Percentiles rank a stretch among this genome's conserved stretches.
Evolutionary conservation across 2,888 invertebrate genomes (phyloP).

Genomic region (Apodemia mormo): DNA sequence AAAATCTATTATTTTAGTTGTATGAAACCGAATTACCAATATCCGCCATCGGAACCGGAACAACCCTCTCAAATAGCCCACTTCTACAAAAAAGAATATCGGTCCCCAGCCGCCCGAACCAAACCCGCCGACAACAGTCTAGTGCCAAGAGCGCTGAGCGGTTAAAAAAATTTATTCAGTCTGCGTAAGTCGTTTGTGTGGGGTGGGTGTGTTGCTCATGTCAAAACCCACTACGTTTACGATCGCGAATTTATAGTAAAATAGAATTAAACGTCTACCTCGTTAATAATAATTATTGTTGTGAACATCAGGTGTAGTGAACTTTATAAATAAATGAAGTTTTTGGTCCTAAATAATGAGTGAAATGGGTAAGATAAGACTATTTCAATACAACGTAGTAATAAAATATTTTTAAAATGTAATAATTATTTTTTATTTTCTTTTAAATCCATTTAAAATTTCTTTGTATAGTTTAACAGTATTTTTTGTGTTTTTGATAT

Average conservation of each 20-base stretch:
- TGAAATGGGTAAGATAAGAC: constrained; percentile 39
- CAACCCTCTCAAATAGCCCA: constrained; percentile 46
- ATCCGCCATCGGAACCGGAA: constrained; percentile 48
- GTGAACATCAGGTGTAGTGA: constrained; percentile 47
- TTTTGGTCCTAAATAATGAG: constrained; percentile 27
- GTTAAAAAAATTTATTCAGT: constrained; percentile 51
- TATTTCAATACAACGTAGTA: not conserved
- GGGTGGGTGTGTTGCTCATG: constrained; percentile 47
- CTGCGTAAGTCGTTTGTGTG: constrained; percentile 54
- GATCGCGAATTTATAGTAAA: constrained; percentile 59
- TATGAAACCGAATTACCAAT: constrained; percentile 25
- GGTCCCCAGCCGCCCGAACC: constrained; percentile 27
- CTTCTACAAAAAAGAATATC: constrained; percentile 39
- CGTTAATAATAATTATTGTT: constrained; percentile 33
- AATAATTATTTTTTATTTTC: not conserved
- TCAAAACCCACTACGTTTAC: constrained; percentile 51
- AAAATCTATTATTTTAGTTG: too few relatives aligned
- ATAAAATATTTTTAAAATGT: not conserved
- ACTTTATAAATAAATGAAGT: constrained; percentile 23
- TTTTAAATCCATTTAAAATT: not conserved
- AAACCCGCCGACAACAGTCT: constrained; percentile 40
- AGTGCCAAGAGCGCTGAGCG: constrained; percentile 30
- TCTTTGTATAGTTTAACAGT: not conserved
- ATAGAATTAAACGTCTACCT: constrained; percentile 45
- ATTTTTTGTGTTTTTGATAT: not conserved